Evolutionary conservation across 2,113 vertebrate genomes (phyloP), one percentile per base, ranked within the genome.

Genomic region (Sprattus sprattus): DNA sequence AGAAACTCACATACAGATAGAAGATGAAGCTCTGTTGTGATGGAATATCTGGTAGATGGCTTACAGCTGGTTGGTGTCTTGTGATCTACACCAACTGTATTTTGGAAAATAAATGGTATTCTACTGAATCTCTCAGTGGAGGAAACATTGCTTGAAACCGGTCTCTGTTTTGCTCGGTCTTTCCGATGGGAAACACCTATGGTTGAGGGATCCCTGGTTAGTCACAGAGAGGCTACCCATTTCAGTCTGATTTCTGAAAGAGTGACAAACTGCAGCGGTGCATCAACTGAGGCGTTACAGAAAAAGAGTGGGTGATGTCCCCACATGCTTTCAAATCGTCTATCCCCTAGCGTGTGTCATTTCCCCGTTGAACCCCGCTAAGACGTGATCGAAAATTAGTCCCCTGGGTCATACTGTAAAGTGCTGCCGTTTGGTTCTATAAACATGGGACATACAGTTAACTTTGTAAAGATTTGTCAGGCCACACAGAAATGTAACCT

Each of bases 151-250:
- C 67, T 75, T 39, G 67, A 28, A 16, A 15, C 10, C 2, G 28
- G 67, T 75, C 67, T 75, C 67, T 75, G 67, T 75, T 54, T 80
- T 80, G 84, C 75, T 84, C 57, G 84, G 86, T 84, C 87, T 90
- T 57, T 91, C 85, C 28, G 84, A 82, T 89, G 92, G 92, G 93
- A 94, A 94, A 93, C 84, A 93, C 93, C 93, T 90, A 89, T 91
- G 86, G 90, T 87, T 80, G 90, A 93, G 94, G 93, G 92, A 88
- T 93, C 92, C 93, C 93, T 92, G 83, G 64, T 93, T 93, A 93
- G 89, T 94, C 92, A 94, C 80, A 89, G 88, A 47, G 82, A 89
- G 84, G 86, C 84, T 32, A 84, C 64, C 46, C 88, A 88, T 83
- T 88, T 88, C 75, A 25, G 83, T 87, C 80, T 92, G 91, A 91